Percentiles rank a stretch among this genome's conserved stretches.
phyloP scores from a whole-genome alignment of 2,888 invertebrate genomes.

The Leptinotarsa tumamoca region DNA sequence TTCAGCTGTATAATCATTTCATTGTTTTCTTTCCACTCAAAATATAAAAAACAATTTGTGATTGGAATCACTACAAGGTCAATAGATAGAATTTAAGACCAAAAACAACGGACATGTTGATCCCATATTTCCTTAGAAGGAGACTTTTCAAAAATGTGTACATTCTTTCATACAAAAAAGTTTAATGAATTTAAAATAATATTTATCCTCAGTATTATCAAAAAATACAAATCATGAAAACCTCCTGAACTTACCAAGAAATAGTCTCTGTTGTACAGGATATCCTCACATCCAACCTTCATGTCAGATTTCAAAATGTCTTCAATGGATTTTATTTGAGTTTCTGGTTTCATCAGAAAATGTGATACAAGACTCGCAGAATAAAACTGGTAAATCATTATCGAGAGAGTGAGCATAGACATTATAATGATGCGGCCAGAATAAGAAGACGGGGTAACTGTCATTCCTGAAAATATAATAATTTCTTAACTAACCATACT shows the following conservation, averaged over 20 bases:
- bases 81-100: too few species aligned
- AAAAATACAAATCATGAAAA: too few species aligned
- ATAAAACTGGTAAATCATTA: constrained; percentile 75
- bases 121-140: too few species aligned
- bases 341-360: constrained; percentile 72
- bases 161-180: too few species aligned
- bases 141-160: too few species aligned
- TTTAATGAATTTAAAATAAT: too few species aligned
- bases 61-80: too few species aligned
- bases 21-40: too few species aligned
- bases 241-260: constrained; percentile 63
- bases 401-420: constrained; percentile 53
- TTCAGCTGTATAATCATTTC: too few species aligned
- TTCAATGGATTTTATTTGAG: constrained; percentile 70
- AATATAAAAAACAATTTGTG: too few species aligned
- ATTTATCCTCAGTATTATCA: too few species aligned
- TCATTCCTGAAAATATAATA: constrained; percentile 50
- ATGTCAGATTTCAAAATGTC: constrained; percentile 72
- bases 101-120: too few species aligned
- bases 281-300: constrained; percentile 73
- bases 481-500: neutral
- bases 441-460: constrained; percentile 48
- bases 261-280: constrained; percentile 72
- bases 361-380: constrained; percentile 77
- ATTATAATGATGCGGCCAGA: constrained; percentile 57